Conservation (phyloP, 2,888 invertebrate genomes). For the Chrysodeixis includens region DNA sequence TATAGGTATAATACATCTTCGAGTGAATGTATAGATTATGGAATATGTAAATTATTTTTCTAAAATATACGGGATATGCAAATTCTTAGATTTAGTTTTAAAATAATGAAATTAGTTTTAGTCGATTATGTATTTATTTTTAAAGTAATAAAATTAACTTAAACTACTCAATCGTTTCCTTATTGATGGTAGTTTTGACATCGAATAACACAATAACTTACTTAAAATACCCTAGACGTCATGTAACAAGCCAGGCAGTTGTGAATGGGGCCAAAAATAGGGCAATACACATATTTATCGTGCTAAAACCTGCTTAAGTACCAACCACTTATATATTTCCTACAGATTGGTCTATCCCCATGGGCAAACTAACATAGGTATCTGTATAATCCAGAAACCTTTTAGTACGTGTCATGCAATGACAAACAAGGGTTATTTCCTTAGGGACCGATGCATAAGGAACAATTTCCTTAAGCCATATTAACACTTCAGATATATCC, state of each 20-base stretch:
- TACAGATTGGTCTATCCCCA: constrained; percentile 25
- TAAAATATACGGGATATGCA: constrained; percentile 45
- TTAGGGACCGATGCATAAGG: constrained; percentile 27
- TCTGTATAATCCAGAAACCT: constrained; percentile 19
- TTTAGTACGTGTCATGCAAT: constrained; percentile 28
- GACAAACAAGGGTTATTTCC: constrained; percentile 49
- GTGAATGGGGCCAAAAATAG: too few relatives aligned
- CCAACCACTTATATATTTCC: not conserved
- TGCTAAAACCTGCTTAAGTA: not conserved
- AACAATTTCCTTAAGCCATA: constrained; percentile 34
- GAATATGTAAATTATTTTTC: constrained; percentile 54
- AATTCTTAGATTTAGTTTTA: constrained; percentile 41
- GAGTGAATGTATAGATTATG: constrained; percentile 25
- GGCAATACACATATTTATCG: too few relatives aligned
- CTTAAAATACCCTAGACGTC: too few relatives aligned
- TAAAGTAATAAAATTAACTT: constrained; percentile 41
- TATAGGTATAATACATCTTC: not conserved
- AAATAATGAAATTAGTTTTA: constrained; percentile 36
- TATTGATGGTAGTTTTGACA: not conserved
- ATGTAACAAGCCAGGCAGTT: too few relatives aligned
- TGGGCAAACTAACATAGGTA: constrained; percentile 19
- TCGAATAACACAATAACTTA: too few relatives aligned
- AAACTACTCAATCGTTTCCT: not conserved
- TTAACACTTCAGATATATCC: not conserved
- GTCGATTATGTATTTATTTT: constrained; percentile 50